Evolutionary conservation across 2,113 vertebrate genomes (phyloP).

Genomic region (Caretta caretta): DNA sequence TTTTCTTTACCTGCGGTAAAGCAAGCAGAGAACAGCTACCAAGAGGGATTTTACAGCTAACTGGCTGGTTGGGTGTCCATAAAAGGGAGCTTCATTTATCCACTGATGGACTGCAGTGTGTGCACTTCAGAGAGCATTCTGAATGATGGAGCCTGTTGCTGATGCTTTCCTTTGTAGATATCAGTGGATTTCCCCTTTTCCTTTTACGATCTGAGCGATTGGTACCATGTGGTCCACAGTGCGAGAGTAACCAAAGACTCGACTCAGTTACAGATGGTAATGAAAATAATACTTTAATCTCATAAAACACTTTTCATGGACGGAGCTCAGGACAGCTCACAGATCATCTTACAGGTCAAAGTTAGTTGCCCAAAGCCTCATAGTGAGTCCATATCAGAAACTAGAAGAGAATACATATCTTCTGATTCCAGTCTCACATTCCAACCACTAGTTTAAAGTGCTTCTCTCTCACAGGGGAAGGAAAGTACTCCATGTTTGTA

Average conservation of each 20-base stretch:
- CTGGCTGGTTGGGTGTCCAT: no score
- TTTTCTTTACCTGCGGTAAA: no score
- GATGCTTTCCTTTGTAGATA: background rate
- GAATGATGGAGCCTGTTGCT: background rate
- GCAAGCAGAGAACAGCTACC: no score
- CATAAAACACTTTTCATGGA: background rate
- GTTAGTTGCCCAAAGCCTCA: background rate
- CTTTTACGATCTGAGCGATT: background rate
- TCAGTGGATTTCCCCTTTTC: background rate
- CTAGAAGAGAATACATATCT: background rate
- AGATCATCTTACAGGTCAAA: background rate
- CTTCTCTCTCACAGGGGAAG: background rate
- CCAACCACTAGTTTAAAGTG: rapidly evolving
- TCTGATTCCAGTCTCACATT: background rate
- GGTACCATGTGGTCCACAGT: background rate
- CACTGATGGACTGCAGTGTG: background rate
- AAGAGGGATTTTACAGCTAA: no score
- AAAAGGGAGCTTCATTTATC: no score
- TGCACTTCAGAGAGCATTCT: background rate
- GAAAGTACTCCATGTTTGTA: rapidly evolving
- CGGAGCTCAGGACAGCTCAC: background rate
- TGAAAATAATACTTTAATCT: background rate
- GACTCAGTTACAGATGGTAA: background rate
- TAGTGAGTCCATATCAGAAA: rapidly evolving
- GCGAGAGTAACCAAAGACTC: background rate